These are phyloP conservation scores for Oxytorus armatus DNA, from an alignment of 2,888 invertebrate genomes.

Conservation along the genomic window DNA sequence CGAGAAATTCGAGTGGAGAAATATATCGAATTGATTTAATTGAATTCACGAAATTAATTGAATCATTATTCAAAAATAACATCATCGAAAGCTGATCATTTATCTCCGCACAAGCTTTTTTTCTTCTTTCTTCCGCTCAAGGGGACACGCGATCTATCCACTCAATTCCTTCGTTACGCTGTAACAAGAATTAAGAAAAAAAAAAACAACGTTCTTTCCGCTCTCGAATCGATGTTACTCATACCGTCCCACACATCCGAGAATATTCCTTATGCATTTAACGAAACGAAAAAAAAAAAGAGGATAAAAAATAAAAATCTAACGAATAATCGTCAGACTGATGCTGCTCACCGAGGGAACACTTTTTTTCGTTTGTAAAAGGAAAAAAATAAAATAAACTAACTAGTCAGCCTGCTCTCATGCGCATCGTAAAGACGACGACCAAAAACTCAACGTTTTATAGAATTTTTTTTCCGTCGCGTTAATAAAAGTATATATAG, in stretches of 20 bases:
- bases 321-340: slow-evolving; percentile 69
- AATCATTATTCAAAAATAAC: too few relatives aligned
- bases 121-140: too few relatives aligned
- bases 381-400: slow-evolving; percentile 31
- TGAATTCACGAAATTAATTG: too few relatives aligned
- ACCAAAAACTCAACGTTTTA: slow-evolving; percentile 14
- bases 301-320: slow-evolving; percentile 7
- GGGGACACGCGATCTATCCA: neutral
- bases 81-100: too few relatives aligned
- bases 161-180: slow-evolving; percentile 1
- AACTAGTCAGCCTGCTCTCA: slow-evolving; percentile 27
- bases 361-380: slow-evolving; percentile 59
- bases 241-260: slow-evolving; percentile 28
- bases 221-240: slow-evolving; percentile 29
- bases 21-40: too few relatives aligned
- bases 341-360: slow-evolving; percentile 70
- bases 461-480: slow-evolving; percentile 8
- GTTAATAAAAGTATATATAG: neutral
- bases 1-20: too few relatives aligned
- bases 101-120: neutral
- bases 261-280: slow-evolving; percentile 24
- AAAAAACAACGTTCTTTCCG: slow-evolving; percentile 22
- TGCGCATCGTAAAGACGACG: slow-evolving; percentile 13
- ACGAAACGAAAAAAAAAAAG: slow-evolving; percentile 17
- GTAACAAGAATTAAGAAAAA: slow-evolving; percentile 23